These are phyloP conservation scores for Tor tambroides DNA, from an alignment of 2,113 vertebrate species.

Conservation along the genomic window DNA sequence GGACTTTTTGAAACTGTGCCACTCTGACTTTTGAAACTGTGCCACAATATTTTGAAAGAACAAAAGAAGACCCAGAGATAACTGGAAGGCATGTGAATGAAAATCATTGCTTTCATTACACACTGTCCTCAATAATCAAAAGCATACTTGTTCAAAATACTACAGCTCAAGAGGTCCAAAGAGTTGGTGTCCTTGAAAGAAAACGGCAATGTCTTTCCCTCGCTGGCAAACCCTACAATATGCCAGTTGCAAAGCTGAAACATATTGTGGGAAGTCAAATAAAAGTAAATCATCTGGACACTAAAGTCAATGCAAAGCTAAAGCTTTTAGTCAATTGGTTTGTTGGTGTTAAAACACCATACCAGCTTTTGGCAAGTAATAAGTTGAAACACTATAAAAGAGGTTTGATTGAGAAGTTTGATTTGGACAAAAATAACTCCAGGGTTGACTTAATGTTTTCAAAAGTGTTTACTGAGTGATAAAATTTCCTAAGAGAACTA, in stretches of 20 bases:
- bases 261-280: not conserved
- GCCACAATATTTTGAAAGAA: constrained; percentile 32
- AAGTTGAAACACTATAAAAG: too few relatives aligned
- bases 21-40: constrained; percentile 33
- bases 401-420: too few relatives aligned
- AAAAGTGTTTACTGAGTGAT: too few relatives aligned
- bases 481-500: too few relatives aligned
- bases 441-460: too few relatives aligned
- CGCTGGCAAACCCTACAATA: constrained; percentile 3
- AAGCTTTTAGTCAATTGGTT: not conserved
- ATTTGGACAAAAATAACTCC: too few relatives aligned
- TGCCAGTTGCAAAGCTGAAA: not conserved
- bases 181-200: not conserved
- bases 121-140: constrained; percentile 51
- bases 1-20: constrained; percentile 55
- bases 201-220: not conserved
- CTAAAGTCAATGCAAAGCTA: not conserved
- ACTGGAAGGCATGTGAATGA: constrained; percentile 43
- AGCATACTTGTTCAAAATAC: constrained; percentile 24
- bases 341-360: too few relatives aligned
- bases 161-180: constrained; percentile 13
- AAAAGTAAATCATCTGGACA: not conserved
- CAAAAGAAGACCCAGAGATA: constrained; percentile 31
- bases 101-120: constrained; percentile 53
- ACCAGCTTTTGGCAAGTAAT: too few relatives aligned